These are phyloP conservation scores for Notothenia coriiceps DNA, from an alignment of 2,113 vertebrate species.

Conservation along the genomic window DNA sequence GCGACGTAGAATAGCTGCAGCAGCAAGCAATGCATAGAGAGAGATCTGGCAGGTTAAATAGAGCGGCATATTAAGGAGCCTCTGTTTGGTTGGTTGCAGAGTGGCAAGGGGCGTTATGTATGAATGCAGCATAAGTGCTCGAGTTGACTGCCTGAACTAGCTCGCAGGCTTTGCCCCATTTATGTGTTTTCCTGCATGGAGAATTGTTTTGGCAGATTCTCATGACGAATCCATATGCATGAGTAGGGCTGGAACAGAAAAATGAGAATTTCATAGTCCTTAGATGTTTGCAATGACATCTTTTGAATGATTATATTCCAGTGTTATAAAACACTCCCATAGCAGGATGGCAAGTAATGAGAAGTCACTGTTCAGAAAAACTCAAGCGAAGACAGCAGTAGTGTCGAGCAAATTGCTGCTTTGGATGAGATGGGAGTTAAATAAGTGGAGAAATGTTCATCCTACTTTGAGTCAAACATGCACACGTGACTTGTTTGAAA, in stretches of 20 bases:
- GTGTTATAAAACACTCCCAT: background rate
- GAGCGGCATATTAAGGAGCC: too few species aligned
- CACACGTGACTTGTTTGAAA: conserved; percentile 1
- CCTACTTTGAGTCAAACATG: conserved; percentile 1
- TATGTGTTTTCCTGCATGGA: background rate
- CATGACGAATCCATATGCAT: background rate
- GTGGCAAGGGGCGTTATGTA: too few species aligned
- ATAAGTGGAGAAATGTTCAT: background rate
- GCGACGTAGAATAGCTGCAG: too few species aligned
- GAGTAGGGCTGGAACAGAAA: conserved; percentile 6
- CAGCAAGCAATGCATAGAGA: too few species aligned
- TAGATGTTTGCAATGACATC: conserved; percentile 14
- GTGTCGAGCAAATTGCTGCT: conserved; percentile 9
- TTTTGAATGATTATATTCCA: conserved; percentile 10
- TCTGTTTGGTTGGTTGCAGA: too few species aligned
- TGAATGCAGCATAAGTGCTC: too few species aligned
- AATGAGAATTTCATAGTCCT: background rate
- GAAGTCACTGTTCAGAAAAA: conserved; percentile 4
- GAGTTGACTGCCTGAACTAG: too few species aligned
- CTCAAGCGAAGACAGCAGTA: conserved; percentile 3
- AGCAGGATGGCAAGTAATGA: background rate
- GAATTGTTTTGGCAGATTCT: conserved; percentile 1
- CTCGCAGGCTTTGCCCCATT: too few species aligned
- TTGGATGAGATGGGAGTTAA: conserved; percentile 15
- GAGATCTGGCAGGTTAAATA: too few species aligned